Evolutionary conservation across 1,140 invertebrate genomes (phyloP).

Genomic region (Zophobas atratus): DNA sequence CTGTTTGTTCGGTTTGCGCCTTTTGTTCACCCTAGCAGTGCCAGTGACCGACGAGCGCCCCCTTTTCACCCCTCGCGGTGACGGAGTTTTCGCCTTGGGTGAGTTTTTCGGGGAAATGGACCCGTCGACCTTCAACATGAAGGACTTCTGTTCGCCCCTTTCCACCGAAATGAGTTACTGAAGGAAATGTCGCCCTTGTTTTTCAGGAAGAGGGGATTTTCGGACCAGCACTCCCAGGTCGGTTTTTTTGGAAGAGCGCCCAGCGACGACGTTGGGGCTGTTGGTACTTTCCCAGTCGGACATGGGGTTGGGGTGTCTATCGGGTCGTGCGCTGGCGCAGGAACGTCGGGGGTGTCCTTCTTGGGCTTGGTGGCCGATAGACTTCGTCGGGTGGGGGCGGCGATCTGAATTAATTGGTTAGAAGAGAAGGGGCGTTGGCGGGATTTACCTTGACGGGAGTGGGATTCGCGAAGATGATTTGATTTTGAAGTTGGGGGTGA

Average conservation of each 20-base stretch:
- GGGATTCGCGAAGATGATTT: conserved; percentile 1
- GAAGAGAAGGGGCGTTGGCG: neutral
- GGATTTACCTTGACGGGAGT: neutral
- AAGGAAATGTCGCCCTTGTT: conserved; percentile 13
- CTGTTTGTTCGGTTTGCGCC: neutral
- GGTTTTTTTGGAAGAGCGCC: neutral
- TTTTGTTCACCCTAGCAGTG: neutral
- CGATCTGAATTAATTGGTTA: neutral
- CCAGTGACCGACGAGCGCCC: neutral
- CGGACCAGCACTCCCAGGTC: neutral
- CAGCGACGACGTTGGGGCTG: neutral
- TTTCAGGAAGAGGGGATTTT: conserved; percentile 15
- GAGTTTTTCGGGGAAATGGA: neutral
- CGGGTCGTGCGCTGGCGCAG: neutral
- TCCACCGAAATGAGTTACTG: neutral
- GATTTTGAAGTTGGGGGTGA: neutral
- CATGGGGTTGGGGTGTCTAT: neutral
- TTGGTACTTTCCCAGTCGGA: conserved; percentile 7
- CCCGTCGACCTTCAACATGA: neutral
- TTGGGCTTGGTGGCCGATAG: neutral
- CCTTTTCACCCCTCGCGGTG: conserved; percentile 14
- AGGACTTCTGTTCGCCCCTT: neutral
- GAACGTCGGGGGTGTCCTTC: neutral
- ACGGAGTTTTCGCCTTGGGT: neutral
- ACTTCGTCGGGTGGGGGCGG: neutral